Conservation (phyloP, 2,888 invertebrate genomes). For the Hypsopygia costalis region DNA sequence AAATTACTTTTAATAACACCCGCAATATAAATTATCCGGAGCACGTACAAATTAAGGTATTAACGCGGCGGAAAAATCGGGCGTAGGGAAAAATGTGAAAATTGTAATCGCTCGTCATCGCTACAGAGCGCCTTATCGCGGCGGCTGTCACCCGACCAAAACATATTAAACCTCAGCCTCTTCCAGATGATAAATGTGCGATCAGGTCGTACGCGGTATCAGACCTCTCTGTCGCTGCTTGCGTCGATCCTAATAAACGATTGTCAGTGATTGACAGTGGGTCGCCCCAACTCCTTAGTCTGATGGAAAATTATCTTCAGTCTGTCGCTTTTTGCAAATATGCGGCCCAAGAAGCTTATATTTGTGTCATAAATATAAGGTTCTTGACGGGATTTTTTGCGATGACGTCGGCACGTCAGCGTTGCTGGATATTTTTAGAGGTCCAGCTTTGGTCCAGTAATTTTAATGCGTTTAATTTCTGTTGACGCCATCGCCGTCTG, state of each 20-base stretch:
- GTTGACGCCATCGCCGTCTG: too few species aligned
- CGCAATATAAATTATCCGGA: conserved; percentile 11
- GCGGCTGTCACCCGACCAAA: conserved; percentile 59
- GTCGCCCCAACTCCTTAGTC: conserved; percentile 25
- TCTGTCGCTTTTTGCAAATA: conserved; percentile 23
- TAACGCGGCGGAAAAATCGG: conserved; percentile 16
- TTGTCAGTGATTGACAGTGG: conserved; percentile 66
- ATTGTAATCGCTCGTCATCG: conserved; percentile 41
- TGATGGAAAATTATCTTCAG: conserved; percentile 31
- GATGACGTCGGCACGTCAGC: not conserved
- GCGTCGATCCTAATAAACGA: conserved; percentile 67
- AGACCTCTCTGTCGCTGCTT: conserved; percentile 32
- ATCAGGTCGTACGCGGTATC: conserved; percentile 41
- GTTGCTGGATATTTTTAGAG: not conserved
- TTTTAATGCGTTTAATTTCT: too few species aligned
- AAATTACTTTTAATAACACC: conserved; percentile 1
- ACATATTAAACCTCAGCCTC: conserved; percentile 75
- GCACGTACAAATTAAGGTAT: conserved; percentile 19
- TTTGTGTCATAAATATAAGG: too few species aligned
- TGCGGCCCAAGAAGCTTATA: too few species aligned
- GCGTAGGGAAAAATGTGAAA: conserved; percentile 30
- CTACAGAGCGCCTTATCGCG: conserved; percentile 40
- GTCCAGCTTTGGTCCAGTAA: too few species aligned
- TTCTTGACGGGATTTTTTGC: conserved; percentile 8
- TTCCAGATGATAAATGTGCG: conserved; percentile 70